These are phyloP conservation scores for Chanos chanos DNA, from an alignment of 2,797 vertebrate genomes.

Conservation along the genomic window DNA sequence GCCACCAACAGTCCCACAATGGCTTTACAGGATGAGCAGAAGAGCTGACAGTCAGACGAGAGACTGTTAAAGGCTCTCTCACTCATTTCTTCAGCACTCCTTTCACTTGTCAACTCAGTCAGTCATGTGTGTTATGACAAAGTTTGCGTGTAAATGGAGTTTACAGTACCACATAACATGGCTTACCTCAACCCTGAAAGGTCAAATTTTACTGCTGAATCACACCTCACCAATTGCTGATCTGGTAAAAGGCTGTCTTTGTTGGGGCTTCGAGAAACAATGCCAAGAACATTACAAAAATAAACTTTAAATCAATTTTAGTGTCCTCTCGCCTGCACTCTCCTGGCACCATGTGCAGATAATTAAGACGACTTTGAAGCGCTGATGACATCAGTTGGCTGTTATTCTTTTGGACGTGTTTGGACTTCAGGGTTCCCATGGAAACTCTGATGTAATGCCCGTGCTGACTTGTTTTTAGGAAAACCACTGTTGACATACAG, in stretches of 20 bases:
- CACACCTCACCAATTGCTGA: slow-evolving; percentile 16
- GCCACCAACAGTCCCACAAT: no score
- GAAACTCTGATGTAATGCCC: slow-evolving; percentile 62
- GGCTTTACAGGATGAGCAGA: no score
- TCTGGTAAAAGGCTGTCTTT: slow-evolving; percentile 20
- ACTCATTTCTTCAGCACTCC: slow-evolving; percentile 6
- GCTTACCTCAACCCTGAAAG: slow-evolving; percentile 6
- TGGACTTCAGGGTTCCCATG: slow-evolving; percentile 55
- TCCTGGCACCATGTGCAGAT: slow-evolving; percentile 48
- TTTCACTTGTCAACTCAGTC: neutral
- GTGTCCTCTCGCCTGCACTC: slow-evolving; percentile 16
- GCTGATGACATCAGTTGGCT: slow-evolving; percentile 61
- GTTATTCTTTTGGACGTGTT: slow-evolving; percentile 47
- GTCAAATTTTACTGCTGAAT: slow-evolving; percentile 14
- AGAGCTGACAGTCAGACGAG: neutral
- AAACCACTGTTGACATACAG: slow-evolving; percentile 30
- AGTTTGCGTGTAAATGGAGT: slow-evolving; percentile 6
- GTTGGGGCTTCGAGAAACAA: slow-evolving; percentile 4
- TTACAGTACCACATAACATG: slow-evolving; percentile 1
- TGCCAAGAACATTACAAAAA: slow-evolving; percentile 29
- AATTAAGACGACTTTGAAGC: slow-evolving; percentile 57
- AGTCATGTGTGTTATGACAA: slow-evolving; percentile 1
- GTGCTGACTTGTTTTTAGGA: slow-evolving; percentile 15
- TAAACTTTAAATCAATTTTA: slow-evolving; percentile 35
- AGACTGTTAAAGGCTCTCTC: no score